Conservation (phyloP, 2,888 invertebrate genomes). For the Eumacrocentrus americanus region DNA sequence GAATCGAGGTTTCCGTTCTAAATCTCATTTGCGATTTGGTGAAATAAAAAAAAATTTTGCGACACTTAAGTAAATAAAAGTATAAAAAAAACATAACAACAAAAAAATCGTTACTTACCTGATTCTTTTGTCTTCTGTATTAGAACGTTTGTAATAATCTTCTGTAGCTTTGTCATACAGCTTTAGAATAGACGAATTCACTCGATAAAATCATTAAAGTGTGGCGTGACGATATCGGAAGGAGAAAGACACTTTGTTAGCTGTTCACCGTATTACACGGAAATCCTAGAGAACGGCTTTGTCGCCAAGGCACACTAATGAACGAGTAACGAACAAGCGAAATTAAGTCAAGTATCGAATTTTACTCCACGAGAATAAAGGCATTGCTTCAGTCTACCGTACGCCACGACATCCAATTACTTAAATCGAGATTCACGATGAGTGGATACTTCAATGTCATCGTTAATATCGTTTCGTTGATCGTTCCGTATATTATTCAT, state of each 20-base stretch:
- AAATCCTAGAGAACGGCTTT: not conserved
- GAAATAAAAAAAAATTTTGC: too few species aligned
- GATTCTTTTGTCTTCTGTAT: not conserved
- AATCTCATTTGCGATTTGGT: not conserved
- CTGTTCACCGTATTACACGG: not conserved
- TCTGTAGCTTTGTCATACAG: not conserved
- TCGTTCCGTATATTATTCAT: too few species aligned
- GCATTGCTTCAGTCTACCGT: not conserved
- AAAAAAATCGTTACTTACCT: slow-evolving; percentile 1
- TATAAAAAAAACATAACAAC: not conserved
- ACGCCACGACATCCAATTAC: slow-evolving; percentile 15
- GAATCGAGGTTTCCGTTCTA: not conserved
- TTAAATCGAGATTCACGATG: slow-evolving; percentile 4
- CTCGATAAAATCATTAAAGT: slow-evolving; percentile 14
- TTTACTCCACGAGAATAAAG: slow-evolving; percentile 12
- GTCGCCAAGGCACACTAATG: slow-evolving; percentile 14
- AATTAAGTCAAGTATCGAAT: slow-evolving; percentile 25
- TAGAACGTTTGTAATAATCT: not conserved
- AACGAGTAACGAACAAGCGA: slow-evolving; percentile 12
- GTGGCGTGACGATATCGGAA: not conserved
- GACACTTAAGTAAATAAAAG: too few species aligned
- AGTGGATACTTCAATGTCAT: not conserved
- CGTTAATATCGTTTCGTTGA: too few species aligned
- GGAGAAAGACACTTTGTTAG: slow-evolving; percentile 1
- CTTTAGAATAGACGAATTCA: slow-evolving; percentile 14